These are phyloP conservation scores for Musca vetustissima DNA, from an alignment of 1,140 invertebrate species.

Conservation along the genomic window DNA sequence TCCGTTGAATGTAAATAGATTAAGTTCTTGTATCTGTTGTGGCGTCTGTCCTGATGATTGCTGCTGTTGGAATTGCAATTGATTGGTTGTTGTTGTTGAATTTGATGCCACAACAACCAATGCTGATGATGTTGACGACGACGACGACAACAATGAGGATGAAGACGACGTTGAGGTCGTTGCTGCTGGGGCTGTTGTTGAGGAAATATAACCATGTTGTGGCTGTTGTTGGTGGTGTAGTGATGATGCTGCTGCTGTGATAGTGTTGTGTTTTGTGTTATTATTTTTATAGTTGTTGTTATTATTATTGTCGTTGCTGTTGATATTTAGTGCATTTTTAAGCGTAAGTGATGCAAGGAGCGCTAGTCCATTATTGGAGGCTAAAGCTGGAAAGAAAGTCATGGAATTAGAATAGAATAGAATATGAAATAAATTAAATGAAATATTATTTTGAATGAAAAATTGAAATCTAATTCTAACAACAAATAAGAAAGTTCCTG, in stretches of 20 bases:
- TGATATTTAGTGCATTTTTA: constrained; percentile 49
- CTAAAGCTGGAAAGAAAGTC: constrained; percentile 29
- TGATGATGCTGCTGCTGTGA: constrained; percentile 28
- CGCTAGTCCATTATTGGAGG: constrained; percentile 39
- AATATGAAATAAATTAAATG: no score
- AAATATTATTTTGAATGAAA: no score
- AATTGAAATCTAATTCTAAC: no score
- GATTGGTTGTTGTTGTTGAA: no score
- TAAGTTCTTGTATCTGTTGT: constrained; percentile 22
- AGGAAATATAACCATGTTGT: neutral
- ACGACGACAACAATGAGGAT: neutral
- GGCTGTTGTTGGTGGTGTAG: constrained; percentile 27
- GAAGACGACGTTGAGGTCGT: constrained; percentile 28
- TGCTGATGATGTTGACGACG: constrained; percentile 8
- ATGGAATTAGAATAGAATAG: neutral
- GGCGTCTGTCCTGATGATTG: constrained; percentile 3
- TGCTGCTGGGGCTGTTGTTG: constrained; percentile 31
- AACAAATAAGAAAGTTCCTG: no score
- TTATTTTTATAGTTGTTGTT: constrained; percentile 28
- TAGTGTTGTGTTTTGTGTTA: constrained; percentile 25
- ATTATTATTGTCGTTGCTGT: constrained; percentile 40
- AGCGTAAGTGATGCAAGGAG: constrained; percentile 44
- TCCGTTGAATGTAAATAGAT: constrained; percentile 25
- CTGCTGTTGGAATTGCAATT: constrained; percentile 5
- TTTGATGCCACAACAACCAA: neutral